phyloP scores from a whole-genome alignment of 2,113 vertebrate species.

The Pimephales promelas region DNA sequence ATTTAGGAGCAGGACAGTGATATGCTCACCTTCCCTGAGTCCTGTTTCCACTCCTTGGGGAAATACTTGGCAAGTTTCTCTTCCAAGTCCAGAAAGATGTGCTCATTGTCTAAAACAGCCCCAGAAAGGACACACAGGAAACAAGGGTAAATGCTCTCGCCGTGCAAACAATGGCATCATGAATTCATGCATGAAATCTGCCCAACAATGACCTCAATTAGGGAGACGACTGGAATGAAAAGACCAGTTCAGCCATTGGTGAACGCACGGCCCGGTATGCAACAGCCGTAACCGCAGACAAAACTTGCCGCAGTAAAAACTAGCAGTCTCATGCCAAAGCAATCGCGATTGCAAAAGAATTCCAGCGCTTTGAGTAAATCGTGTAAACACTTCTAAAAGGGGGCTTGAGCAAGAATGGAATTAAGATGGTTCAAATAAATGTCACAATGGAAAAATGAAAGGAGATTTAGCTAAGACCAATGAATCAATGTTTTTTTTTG shows the following conservation, averaged over 20 bases:
- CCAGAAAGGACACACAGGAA: slow-evolving; percentile 55
- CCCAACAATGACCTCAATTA: slow-evolving; percentile 68
- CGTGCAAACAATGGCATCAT: slow-evolving; percentile 63
- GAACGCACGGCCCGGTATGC: slow-evolving; percentile 49
- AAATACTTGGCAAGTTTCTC: slow-evolving; percentile 90
- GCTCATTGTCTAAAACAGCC: slow-evolving; percentile 81
- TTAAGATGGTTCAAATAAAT: slow-evolving; percentile 6
- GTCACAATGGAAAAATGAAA: background rate
- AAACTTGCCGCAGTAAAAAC: slow-evolving; percentile 29
- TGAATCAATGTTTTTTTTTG: background rate
- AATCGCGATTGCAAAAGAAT: slow-evolving; percentile 18
- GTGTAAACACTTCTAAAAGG: slow-evolving; percentile 9
- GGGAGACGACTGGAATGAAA: slow-evolving; percentile 45
- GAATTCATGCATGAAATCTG: slow-evolving; percentile 65
- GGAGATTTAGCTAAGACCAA: slow-evolving; percentile 23
- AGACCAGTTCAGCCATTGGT: slow-evolving; percentile 55
- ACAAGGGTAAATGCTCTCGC: slow-evolving; percentile 60
- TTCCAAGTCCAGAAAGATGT: slow-evolving; percentile 88
- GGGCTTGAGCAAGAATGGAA: slow-evolving; percentile 26
- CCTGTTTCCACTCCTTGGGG: slow-evolving; percentile 86
- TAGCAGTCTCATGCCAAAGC: slow-evolving; percentile 28
- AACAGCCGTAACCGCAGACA: slow-evolving; percentile 32
- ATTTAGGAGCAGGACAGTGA: background rate
- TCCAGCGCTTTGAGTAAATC: background rate
- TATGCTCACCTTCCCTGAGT: slow-evolving; percentile 75